Evolutionary conservation across 53 echinoderm and acorn worm species (phyloP).

Genomic region (Paracentrotus lividus): DNA sequence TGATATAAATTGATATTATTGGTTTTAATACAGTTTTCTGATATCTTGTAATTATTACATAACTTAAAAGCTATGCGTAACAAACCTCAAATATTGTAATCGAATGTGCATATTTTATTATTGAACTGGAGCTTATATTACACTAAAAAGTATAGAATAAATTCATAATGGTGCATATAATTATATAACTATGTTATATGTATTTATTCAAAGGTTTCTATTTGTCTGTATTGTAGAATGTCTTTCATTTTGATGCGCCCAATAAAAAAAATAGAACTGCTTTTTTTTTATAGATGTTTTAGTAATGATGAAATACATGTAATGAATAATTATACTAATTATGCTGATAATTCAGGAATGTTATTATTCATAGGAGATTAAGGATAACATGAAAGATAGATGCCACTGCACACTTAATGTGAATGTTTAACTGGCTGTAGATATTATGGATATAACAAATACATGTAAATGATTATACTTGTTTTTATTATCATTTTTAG

Average conservation of each 20-base stretch:
- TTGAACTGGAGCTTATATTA: too few species aligned
- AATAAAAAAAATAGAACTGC: too few species aligned
- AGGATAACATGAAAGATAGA: not conserved
- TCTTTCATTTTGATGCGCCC: too few species aligned
- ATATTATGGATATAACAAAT: not conserved
- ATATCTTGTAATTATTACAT: too few species aligned
- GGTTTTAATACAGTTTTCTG: not conserved
- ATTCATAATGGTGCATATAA: too few species aligned
- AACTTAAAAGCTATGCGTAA: not conserved
- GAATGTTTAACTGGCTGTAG: not conserved
- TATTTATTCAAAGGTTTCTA: too few species aligned
- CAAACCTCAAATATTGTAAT: not conserved
- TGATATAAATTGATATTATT: not conserved
- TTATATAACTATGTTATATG: too few species aligned
- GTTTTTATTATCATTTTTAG: conserved; percentile 33
- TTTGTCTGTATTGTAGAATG: too few species aligned
- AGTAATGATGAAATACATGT: not conserved
- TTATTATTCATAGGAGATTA: not conserved
- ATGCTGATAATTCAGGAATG: not conserved
- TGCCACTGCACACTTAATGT: not conserved
- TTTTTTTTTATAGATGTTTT: not conserved
- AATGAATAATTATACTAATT: not conserved
- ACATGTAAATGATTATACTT: not conserved
- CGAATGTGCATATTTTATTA: not conserved
- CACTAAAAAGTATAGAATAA: too few species aligned